Base-by-base conservation (phyloP, 2,888 invertebrate genomes). In the Elegia similella region DNA sequence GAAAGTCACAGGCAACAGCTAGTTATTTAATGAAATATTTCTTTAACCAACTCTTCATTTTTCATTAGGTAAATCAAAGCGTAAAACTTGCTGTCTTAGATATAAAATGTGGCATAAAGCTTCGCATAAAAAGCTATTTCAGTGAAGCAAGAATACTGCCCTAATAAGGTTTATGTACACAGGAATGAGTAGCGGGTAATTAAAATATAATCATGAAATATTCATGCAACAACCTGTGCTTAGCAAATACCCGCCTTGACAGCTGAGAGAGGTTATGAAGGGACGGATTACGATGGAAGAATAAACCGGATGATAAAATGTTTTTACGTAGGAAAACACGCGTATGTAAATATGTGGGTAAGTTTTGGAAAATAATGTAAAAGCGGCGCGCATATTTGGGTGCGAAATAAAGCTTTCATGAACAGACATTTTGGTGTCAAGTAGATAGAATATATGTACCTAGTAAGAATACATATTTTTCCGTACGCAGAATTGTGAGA, bases 191-290 rank as follows among this genome's bases (percentile, higher is more conserved):
- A 34, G 42, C 17, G 15, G 10, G 42, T 42, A 56, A 62, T 58
- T 61, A 55, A 62, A 57, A 58, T 58, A 34, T 32, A 50, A 59
- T 60, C 63, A 69, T 68, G 63, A 69, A 67, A 67, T 68, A 69
- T 70, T 70, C 66, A 68, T 60, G 63, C 60, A 57, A 58, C 61
- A 58, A 60, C 16, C 52, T 60, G 48, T 54, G 61, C 60, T 30
- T 16, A n/a, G 34, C 34, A 34, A 46, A 55, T 55, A 50, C 48
- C 38, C 42, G 48, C 13, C 56, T 56, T 56, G 56, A 42, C 56
- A 42, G 48, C 42, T 15, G 29, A 44, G 47, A 13, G 34, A 29
- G 42, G 48, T 56, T 56, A 56, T 56, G 43, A 44, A 32, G 54
- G 44, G 44, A 30, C 46, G 54, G 54, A 55, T 55, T 55, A 55